A percentile compares a stretch with the other conserved stretches of the same genome.
Conservation (phyloP, 2,797 vertebrate genomes). For the Syngnathus rostellatus region DNA sequence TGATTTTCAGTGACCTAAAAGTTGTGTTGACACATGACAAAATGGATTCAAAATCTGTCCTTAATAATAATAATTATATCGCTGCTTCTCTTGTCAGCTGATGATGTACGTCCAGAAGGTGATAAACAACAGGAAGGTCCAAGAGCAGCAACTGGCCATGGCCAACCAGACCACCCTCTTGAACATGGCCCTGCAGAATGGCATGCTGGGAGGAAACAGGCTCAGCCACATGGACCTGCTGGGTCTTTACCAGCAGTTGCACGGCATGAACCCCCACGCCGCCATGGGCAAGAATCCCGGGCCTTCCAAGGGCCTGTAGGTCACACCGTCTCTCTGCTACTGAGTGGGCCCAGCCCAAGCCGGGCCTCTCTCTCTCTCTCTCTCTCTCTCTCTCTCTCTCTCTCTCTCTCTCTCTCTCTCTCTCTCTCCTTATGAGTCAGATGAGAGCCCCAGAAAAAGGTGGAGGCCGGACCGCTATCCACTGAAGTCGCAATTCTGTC, state of each 20-base stretch:
- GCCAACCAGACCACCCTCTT: slow-evolving; percentile 84
- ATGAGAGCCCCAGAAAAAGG: slow-evolving; percentile 20
- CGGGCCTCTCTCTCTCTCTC: slow-evolving; percentile 24
- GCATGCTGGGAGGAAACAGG: slow-evolving; percentile 56
- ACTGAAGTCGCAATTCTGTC: slow-evolving; percentile 33
- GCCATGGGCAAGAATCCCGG: slow-evolving; percentile 88
- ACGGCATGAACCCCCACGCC: slow-evolving; percentile 73
- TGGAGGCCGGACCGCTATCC: slow-evolving; percentile 35
- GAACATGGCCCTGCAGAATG: slow-evolving; percentile 82
- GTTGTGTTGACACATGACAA: too few relatives aligned
- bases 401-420: slow-evolving; percentile 28
- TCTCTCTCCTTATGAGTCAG: slow-evolving; percentile 28
- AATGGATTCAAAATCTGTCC: background rate
- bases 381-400: slow-evolving; percentile 29
- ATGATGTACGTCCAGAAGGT: slow-evolving; percentile 96
- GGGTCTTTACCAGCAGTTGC: slow-evolving; percentile 90
- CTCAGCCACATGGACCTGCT: slow-evolving; percentile 85
- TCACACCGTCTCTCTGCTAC: slow-evolving; percentile 29
- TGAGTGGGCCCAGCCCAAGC: slow-evolving; percentile 28
- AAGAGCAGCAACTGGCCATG: slow-evolving; percentile 90
- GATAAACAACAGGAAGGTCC: slow-evolving; percentile 88
- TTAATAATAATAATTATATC: too few relatives aligned
- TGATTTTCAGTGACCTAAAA: too few relatives aligned
- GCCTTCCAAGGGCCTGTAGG: slow-evolving; percentile 87
- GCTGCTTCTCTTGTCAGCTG: slow-evolving; percentile 65